phyloP scores from a whole-genome alignment of 2,888 invertebrate genomes.

The Sphinx pinastri region DNA sequence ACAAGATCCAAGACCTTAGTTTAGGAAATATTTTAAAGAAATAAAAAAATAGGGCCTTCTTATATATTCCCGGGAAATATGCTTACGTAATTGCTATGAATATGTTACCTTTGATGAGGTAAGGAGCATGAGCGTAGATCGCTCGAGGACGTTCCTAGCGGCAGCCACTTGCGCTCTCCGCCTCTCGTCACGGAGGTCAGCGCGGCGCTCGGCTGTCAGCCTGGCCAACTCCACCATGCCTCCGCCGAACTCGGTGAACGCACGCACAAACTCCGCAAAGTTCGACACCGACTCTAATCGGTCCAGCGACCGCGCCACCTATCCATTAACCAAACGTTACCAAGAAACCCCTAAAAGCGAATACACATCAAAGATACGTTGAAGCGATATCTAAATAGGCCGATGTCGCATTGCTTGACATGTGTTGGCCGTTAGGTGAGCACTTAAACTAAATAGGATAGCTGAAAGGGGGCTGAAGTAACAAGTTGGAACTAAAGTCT shows the following conservation, averaged over 20 bases:
- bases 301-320: slow-evolving; percentile 92
- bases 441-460: too few species aligned
- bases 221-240: slow-evolving; percentile 99
- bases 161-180: slow-evolving; percentile 98
- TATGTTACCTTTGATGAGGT: slow-evolving; percentile 95
- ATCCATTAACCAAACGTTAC: slow-evolving; percentile 30
- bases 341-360: slow-evolving; percentile 35
- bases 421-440: too few species aligned
- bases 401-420: too few species aligned
- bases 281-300: slow-evolving; percentile 94
- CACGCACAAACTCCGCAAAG: slow-evolving; percentile 98
- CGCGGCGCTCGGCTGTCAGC: slow-evolving; percentile 92
- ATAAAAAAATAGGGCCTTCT: too few species aligned
- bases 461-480: too few species aligned
- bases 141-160: slow-evolving; percentile 96
- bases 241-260: slow-evolving; percentile 98
- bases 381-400: neutral
- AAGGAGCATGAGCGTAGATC: slow-evolving; percentile 97
- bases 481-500: too few species aligned
- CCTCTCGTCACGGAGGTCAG: slow-evolving; percentile 96
- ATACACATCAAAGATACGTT: slow-evolving; percentile 34
- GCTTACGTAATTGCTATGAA: neutral
- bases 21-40: too few species aligned
- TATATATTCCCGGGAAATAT: too few species aligned
- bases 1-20: too few species aligned